A percentile compares a stretch with the other conserved stretches of the same genome.
Evolutionary conservation across 2,797 vertebrate genomes (phyloP).

Genomic region (Enteromius viviparus): DNA sequence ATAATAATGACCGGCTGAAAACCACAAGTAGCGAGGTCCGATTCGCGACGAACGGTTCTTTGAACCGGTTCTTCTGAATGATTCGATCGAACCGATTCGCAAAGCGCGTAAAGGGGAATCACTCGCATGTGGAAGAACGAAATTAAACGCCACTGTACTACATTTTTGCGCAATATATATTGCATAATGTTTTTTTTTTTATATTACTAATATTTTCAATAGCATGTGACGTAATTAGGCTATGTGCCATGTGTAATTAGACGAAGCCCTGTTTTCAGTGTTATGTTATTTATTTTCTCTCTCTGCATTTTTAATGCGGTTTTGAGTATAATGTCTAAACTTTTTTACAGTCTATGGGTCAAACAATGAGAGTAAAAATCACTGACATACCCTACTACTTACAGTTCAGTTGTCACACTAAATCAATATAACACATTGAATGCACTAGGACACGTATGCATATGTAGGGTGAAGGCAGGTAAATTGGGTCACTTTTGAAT

Average conservation of each 20-base stretch:
- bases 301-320: background rate
- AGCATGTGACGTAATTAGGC: background rate
- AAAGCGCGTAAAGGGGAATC: background rate
- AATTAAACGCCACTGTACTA: background rate
- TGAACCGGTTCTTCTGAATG: constrained; percentile 1
- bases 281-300: too few relatives aligned
- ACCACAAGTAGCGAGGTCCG: constrained; percentile 68
- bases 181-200: background rate
- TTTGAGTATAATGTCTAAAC: background rate
- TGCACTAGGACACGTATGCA: background rate
- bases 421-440: background rate
- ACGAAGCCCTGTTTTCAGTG: background rate
- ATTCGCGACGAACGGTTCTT: constrained; percentile 58
- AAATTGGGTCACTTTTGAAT: background rate
- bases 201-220: background rate
- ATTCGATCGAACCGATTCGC: constrained; percentile 11
- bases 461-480: background rate
- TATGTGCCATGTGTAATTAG: too few relatives aligned
- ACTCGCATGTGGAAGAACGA: background rate
- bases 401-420: constrained; percentile 1
- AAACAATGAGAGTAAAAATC: background rate
- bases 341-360: background rate
- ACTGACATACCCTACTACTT: background rate
- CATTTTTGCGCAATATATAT: too few relatives aligned
- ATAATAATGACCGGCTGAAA: constrained; percentile 74